Conservation (phyloP, 2,888 invertebrate genomes). For the Stramonita haemastoma region DNA sequence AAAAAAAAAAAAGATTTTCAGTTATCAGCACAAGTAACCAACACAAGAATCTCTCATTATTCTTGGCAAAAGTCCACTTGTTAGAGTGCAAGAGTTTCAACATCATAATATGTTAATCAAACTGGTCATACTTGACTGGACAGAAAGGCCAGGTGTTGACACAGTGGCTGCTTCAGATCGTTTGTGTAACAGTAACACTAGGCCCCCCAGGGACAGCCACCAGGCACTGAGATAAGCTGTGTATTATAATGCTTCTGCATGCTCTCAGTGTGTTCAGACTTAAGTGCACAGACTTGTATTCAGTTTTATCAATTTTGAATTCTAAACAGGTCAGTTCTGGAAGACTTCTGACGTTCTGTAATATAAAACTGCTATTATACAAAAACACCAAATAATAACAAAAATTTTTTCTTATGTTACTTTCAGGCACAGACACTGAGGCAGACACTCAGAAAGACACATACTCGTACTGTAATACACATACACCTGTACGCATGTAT, state of each 20-base stretch:
- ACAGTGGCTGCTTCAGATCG: not conserved
- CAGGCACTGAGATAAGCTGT: not conserved
- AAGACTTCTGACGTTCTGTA: too few relatives aligned
- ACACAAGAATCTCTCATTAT: too few relatives aligned
- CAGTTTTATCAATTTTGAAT: too few relatives aligned
- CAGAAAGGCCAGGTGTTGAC: constrained; percentile 7
- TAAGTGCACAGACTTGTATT: too few relatives aligned
- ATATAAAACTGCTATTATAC: too few relatives aligned
- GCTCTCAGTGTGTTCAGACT: too few relatives aligned
- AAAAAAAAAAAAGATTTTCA: too few relatives aligned
- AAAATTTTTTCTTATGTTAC: not conserved
- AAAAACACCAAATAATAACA: too few relatives aligned
- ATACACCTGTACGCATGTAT: not conserved
- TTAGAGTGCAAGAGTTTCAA: not conserved
- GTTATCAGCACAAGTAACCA: too few relatives aligned
- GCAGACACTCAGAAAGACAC: not conserved
- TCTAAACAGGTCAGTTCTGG: too few relatives aligned
- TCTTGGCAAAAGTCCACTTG: not conserved
- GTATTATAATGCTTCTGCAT: not conserved
- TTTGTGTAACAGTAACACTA: not conserved
- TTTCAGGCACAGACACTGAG: not conserved
- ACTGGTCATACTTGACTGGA: constrained; percentile 7
- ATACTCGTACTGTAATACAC: not conserved
- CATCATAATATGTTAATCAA: constrained; percentile 20
- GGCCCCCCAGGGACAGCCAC: constrained; percentile 10